Percentiles rank a stretch among this genome's conserved stretches.
These are phyloP conservation scores for Plectrocnemia conspersa DNA, from an alignment of 1,140 invertebrate genomes.

Conservation along the genomic window DNA sequence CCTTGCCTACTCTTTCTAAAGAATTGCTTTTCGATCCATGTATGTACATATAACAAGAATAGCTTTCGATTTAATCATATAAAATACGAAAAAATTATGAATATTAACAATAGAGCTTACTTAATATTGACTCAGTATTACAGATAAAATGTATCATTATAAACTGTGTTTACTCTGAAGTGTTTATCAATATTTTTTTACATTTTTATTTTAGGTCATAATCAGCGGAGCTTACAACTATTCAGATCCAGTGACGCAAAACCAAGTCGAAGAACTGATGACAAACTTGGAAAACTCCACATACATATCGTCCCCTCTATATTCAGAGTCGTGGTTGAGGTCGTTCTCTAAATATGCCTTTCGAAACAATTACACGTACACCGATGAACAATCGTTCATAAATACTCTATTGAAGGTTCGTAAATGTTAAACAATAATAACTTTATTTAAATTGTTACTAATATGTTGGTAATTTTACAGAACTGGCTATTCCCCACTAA, in stretches of 20 bases:
- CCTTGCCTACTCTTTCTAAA: too few species aligned
- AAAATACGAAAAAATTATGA: neutral
- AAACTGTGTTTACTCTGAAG: neutral
- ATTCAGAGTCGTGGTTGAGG: constrained; percentile 88
- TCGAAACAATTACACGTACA: constrained; percentile 69
- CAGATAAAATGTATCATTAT: neutral
- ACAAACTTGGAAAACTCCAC: constrained; percentile 73
- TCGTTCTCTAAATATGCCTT: constrained; percentile 76
- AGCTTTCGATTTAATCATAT: too few species aligned
- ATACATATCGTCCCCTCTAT: constrained; percentile 72
- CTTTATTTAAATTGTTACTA: constrained; percentile 14
- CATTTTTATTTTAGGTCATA: constrained; percentile 62
- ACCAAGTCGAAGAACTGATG: constrained; percentile 74
- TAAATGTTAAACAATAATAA: constrained; percentile 17
- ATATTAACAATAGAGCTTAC: constrained; percentile 5
- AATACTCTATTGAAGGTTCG: constrained; percentile 68
- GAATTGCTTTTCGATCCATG: too few species aligned
- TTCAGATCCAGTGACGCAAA: constrained; percentile 72
- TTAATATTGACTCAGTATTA: neutral
- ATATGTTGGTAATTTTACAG: constrained; percentile 43
- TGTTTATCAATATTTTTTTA: neutral
- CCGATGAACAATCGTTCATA: constrained; percentile 69
- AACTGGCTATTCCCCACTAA: constrained; percentile 68
- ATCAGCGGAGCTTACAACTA: constrained; percentile 81
- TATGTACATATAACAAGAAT: too few species aligned